Conservation (phyloP, 2,888 invertebrate genomes). For the Ischnura elegans region DNA sequence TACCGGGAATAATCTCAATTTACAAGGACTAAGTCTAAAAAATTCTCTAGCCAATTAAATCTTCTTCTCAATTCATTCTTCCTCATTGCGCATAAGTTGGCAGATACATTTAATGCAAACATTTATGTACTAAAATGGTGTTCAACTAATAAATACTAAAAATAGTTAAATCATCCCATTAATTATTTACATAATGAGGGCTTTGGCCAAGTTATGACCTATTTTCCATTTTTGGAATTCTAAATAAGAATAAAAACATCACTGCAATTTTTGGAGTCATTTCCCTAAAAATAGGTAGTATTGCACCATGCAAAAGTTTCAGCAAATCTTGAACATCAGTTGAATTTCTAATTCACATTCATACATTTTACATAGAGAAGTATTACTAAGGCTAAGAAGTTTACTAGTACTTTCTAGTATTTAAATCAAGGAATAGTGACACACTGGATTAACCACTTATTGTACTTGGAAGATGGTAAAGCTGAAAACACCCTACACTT, state of each 20-base stretch:
- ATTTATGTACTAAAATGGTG: too few species aligned
- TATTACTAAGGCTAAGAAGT: neutral
- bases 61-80: too few species aligned
- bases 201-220: neutral
- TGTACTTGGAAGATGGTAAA: neutral
- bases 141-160: too few species aligned
- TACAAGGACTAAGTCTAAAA: too few species aligned
- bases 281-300: neutral
- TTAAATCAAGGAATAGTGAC: neutral
- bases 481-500: neutral
- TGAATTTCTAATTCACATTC: too few species aligned
- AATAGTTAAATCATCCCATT: too few species aligned
- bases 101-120: too few species aligned
- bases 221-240: neutral
- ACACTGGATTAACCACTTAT: neutral
- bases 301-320: neutral
- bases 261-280: neutral
- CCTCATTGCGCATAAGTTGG: too few species aligned
- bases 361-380: too few species aligned
- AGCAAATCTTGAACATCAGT: neutral
- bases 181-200: too few species aligned
- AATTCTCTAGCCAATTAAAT: too few species aligned
- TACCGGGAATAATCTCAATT: too few species aligned
- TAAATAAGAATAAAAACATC: neutral
- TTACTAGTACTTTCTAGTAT: neutral